Percentiles rank a stretch among this genome's conserved stretches.
These are phyloP conservation scores for Drosophila ananassae DNA, from an alignment of 1,140 invertebrate genomes.

Conservation along the genomic window DNA sequence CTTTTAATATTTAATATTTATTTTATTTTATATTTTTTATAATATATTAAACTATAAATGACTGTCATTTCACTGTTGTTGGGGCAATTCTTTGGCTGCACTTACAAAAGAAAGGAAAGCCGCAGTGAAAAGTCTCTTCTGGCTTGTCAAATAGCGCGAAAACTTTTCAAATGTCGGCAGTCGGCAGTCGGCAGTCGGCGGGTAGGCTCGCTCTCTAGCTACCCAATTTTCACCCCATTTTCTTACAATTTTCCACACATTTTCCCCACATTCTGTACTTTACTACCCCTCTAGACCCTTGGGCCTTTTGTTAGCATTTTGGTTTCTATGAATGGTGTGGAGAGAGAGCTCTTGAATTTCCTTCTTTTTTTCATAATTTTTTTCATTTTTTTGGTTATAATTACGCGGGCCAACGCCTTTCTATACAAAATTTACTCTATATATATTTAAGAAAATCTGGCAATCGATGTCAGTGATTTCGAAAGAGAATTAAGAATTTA, in stretches of 20 bases:
- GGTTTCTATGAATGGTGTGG: conserved; percentile 20
- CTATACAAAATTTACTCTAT: neutral
- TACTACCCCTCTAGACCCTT: conserved; percentile 14
- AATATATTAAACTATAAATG: neutral
- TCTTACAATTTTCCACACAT: neutral
- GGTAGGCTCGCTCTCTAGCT: conserved; percentile 5
- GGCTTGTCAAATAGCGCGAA: conserved; percentile 73
- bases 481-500: neutral
- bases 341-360: conserved; percentile 20
- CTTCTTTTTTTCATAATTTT: conserved; percentile 23
- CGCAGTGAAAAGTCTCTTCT: conserved; percentile 32
- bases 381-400: conserved; percentile 20
- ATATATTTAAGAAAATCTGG: too few relatives aligned
- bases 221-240: conserved; percentile 22
- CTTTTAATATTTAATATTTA: too few relatives aligned
- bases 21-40: neutral
- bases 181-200: conserved; percentile 1
- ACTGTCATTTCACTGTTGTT: conserved; percentile 5
- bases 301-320: conserved; percentile 35
- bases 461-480: too few relatives aligned
- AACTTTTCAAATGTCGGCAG: conserved; percentile 57
- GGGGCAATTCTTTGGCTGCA: conserved; percentile 11
- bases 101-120: conserved; percentile 28
- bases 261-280: too few relatives aligned
- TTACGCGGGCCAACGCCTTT: conserved; percentile 39